Percentiles rank a stretch among this genome's conserved stretches.
These are phyloP conservation scores for Ciona savignyi DNA, from an alignment of 23 tunicate genomes.

Conservation along the genomic window DNA sequence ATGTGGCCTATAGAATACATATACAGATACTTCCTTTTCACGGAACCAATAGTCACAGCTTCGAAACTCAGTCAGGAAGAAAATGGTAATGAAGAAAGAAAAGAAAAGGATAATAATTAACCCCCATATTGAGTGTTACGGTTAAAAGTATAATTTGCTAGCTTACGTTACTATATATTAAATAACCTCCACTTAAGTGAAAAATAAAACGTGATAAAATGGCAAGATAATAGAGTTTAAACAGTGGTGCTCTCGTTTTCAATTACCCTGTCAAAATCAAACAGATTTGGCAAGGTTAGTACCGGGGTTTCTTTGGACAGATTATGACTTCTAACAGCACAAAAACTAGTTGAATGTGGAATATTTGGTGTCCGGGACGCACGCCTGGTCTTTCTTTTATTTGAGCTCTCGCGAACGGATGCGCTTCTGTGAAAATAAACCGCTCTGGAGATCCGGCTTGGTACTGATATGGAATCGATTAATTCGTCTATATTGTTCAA, in stretches of 20 bases:
- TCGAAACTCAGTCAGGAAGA: no score
- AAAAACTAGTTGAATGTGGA: not conserved
- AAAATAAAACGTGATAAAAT: no score
- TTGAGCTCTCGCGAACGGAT: not conserved
- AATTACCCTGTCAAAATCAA: not conserved
- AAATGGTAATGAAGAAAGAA: no score
- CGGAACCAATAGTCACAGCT: no score
- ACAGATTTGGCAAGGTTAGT: not conserved
- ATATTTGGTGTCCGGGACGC: not conserved
- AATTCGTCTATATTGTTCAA: conserved; percentile 7
- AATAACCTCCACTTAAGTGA: no score
- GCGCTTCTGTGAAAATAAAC: not conserved
- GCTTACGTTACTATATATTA: no score
- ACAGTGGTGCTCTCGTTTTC: not conserved
- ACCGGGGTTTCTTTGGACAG: not conserved
- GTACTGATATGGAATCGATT: conserved; percentile 24
- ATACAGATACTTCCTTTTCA: no score
- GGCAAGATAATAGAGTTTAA: no score
- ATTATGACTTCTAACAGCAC: not conserved
- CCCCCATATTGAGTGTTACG: no score
- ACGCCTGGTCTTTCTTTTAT: not conserved
- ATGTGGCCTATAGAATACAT: no score
- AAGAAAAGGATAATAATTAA: no score
- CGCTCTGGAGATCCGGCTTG: not conserved
- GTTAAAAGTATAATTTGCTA: no score